Conservation (phyloP, 2,113 vertebrate genomes). For the Channa maculata region DNA sequence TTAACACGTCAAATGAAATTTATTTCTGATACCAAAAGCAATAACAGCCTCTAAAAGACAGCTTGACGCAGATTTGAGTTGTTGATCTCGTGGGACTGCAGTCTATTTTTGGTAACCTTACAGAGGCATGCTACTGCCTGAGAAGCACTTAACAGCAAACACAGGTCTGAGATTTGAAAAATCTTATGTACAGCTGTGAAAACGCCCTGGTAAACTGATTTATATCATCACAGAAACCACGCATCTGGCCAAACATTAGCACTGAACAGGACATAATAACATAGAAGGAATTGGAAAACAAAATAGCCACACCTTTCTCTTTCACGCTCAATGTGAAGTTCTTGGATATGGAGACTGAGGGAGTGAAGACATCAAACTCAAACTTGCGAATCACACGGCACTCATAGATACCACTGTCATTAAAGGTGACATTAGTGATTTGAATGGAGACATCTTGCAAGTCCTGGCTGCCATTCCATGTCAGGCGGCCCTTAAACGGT, state of each 20-base stretch:
- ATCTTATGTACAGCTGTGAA: neutral
- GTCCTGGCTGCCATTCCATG: conserved; percentile 93
- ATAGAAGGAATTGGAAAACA: neutral
- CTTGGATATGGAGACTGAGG: conserved; percentile 72
- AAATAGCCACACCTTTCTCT: conserved; percentile 83
- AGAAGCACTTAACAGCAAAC: neutral
- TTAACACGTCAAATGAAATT: too few relatives aligned
- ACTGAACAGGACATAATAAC: neutral
- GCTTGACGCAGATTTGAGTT: neutral
- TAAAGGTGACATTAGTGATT: conserved; percentile 86
- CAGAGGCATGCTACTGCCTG: neutral
- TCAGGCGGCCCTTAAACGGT: conserved; percentile 87
- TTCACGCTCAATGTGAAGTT: conserved; percentile 88
- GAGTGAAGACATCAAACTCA: conserved; percentile 87
- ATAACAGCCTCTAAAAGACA: neutral
- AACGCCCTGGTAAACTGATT: neutral
- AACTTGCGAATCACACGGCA: conserved; percentile 89
- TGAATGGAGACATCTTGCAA: conserved; percentile 94
- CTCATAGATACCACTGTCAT: conserved; percentile 90
- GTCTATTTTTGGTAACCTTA: conserved; percentile 6
- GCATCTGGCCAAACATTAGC: neutral
- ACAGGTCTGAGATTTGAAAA: conserved; percentile 1
- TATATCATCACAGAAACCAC: neutral
- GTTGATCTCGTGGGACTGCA: neutral
- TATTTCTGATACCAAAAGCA: too few relatives aligned